These are phyloP conservation scores for Rhagonycha lutea DNA, from an alignment of 2,888 invertebrate species.

Conservation along the genomic window DNA sequence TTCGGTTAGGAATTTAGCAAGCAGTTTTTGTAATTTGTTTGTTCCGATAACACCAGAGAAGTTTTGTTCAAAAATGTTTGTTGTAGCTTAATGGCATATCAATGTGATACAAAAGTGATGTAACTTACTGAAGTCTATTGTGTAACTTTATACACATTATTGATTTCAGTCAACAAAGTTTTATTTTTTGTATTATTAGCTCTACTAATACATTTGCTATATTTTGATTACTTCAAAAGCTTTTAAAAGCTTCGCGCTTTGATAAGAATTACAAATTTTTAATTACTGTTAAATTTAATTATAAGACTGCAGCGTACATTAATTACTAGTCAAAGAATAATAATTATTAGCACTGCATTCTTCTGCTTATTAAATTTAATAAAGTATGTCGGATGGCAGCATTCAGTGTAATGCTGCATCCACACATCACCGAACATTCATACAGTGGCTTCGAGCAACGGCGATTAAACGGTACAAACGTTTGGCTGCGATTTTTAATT, in stretches of 20 bases:
- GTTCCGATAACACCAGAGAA: not conserved
- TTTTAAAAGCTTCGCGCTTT: not conserved
- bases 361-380: not conserved
- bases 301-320: not conserved
- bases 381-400: not conserved
- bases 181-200: slow-evolving; percentile 14
- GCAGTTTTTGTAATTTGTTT: not conserved
- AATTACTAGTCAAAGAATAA: not conserved
- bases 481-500: too few species aligned
- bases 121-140: slow-evolving; percentile 27
- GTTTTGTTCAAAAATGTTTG: not conserved
- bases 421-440: too few species aligned
- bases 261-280: not conserved
- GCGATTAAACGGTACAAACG: too few species aligned
- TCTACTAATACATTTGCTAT: slow-evolving; percentile 8
- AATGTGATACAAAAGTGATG: slow-evolving; percentile 4
- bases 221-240: not conserved
- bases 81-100: not conserved
- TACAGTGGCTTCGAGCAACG: too few species aligned
- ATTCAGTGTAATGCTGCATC: not conserved
- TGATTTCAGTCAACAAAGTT: slow-evolving; percentile 23
- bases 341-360: not conserved
- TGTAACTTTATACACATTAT: slow-evolving; percentile 28
- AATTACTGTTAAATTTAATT: not conserved
- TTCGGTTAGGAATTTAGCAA: not conserved